Base-by-base conservation (phyloP, 2,797 vertebrate species). In the Astyanax mexicanus region DNA sequence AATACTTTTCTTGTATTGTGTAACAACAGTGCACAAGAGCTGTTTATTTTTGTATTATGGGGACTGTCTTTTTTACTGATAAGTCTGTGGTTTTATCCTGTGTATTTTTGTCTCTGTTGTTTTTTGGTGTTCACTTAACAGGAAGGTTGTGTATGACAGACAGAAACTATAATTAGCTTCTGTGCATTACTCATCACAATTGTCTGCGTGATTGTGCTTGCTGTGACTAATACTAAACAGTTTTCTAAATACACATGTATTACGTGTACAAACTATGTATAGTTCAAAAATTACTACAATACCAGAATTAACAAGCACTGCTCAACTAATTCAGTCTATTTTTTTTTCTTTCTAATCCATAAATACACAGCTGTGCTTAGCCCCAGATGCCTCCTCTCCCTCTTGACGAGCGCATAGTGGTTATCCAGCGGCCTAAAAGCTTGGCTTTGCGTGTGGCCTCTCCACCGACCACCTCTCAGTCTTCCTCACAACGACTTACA, bases 311-410 rank as follows among this genome's bases (percentile, higher is more conserved):
- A 4, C 47, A 21, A 21, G 4, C 12, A 12, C 19, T 77, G n/a
- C 38, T 38, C 10, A 11, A 40, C 62, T 62, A 82, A 49, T 74
- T 35, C 57, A n/a, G 21, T 23, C 17, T 81, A 4, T 86, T 52
- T 72, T 52, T 72, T 71, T 75, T 60, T 86, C 68, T 80, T 70
- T 65, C 32, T 75, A 27, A 42, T 74, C 58, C 66, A 45, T 69
- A 57, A 79, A 75, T 49, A 73, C 3, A 76, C 88, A 93, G 92
- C 88, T 90, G 84, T 82, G 82, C 89, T 86, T 89, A 85, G 87
- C 92, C 90, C 87, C 93, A 90, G 87, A 94, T 94, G 92, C 93
- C 93, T 90, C 93, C 94, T 73, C 91, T 93, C 76, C 92, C 92
- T 83, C 92, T 93, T 83, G 93, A 92, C 92, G 93, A 95, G 89